These are phyloP conservation scores for Lagodon rhomboides DNA, from an alignment of 2,797 vertebrate species.

Conservation along the genomic window DNA sequence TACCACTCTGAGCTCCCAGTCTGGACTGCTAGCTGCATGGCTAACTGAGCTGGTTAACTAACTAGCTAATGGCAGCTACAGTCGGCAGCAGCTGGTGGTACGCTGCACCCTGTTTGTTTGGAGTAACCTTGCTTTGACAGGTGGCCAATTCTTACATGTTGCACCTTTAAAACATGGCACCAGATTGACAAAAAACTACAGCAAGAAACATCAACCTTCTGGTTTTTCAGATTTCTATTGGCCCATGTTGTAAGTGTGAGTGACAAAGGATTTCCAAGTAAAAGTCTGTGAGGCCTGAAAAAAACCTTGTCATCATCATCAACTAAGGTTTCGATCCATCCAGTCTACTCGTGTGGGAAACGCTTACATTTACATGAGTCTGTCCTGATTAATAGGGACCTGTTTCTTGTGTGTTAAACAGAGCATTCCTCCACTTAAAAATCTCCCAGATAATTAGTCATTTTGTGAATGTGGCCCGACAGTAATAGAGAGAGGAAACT, in stretches of 20 bases:
- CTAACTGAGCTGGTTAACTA: too few relatives aligned
- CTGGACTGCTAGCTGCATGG: too few relatives aligned
- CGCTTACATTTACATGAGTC: not conserved
- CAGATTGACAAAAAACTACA: not conserved
- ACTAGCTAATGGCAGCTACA: too few relatives aligned
- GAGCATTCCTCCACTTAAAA: conserved; percentile 36
- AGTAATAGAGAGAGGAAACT: conserved; percentile 49
- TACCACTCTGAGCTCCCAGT: too few relatives aligned
- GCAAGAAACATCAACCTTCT: not conserved
- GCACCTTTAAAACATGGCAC: not conserved
- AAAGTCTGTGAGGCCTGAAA: too few relatives aligned
- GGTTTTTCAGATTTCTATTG: not conserved
- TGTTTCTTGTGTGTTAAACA: not conserved
- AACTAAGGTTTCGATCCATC: not conserved
- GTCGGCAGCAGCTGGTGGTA: too few relatives aligned
- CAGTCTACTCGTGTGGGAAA: not conserved
- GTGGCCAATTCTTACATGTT: too few relatives aligned
- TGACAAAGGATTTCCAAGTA: too few relatives aligned
- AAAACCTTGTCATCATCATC: too few relatives aligned
- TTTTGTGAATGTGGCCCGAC: conserved; percentile 36
- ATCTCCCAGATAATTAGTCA: conserved; percentile 18
- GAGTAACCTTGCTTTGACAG: too few relatives aligned
- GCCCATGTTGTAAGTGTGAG: not conserved
- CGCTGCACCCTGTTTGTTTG: too few relatives aligned
- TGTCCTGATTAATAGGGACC: not conserved